These are phyloP conservation scores for Sycobia sp. DNA, from an alignment of 1,140 invertebrate genomes.

Conservation along the genomic window DNA sequence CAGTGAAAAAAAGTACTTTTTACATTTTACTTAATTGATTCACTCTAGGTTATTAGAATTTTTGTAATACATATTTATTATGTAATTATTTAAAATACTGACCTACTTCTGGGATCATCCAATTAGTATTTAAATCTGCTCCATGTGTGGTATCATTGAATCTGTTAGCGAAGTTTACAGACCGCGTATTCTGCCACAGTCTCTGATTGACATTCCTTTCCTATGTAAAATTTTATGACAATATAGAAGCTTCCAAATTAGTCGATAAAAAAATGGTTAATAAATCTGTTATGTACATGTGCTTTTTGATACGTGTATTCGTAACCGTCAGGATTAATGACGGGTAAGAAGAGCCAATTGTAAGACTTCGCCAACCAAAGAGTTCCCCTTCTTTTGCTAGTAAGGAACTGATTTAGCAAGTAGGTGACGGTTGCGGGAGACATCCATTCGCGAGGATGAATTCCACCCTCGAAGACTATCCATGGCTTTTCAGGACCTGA, in stretches of 20 bases:
- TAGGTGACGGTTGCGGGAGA: slow-evolving; percentile 73
- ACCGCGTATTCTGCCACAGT: too few relatives aligned
- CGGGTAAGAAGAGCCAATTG: slow-evolving; percentile 75
- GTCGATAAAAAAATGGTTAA: too few relatives aligned
- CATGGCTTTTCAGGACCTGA: slow-evolving; percentile 54
- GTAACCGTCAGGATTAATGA: slow-evolving; percentile 80
- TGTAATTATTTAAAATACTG: slow-evolving; percentile 45
- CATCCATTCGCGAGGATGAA: slow-evolving; percentile 82
- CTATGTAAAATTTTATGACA: slow-evolving; percentile 75
- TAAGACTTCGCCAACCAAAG: slow-evolving; percentile 63
- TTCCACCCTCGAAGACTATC: slow-evolving; percentile 69
- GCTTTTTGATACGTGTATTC: slow-evolving; percentile 70
- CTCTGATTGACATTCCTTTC: slow-evolving; percentile 60
- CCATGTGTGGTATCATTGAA: too few relatives aligned
- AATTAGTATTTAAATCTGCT: slow-evolving; percentile 78
- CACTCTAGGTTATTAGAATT: too few relatives aligned
- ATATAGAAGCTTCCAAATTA: slow-evolving; percentile 66
- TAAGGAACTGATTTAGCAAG: slow-evolving; percentile 69
- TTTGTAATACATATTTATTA: too few relatives aligned
- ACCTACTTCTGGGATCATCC: slow-evolving; percentile 75
- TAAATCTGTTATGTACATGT: too few relatives aligned
- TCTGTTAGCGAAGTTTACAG: too few relatives aligned
- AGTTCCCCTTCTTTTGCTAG: slow-evolving; percentile 58
- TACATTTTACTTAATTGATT: too few relatives aligned
- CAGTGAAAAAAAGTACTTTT: too few relatives aligned